Evolutionary conservation across 2,888 invertebrate species (phyloP).

Genomic region (Kuschelorhynchus macadamiae): DNA sequence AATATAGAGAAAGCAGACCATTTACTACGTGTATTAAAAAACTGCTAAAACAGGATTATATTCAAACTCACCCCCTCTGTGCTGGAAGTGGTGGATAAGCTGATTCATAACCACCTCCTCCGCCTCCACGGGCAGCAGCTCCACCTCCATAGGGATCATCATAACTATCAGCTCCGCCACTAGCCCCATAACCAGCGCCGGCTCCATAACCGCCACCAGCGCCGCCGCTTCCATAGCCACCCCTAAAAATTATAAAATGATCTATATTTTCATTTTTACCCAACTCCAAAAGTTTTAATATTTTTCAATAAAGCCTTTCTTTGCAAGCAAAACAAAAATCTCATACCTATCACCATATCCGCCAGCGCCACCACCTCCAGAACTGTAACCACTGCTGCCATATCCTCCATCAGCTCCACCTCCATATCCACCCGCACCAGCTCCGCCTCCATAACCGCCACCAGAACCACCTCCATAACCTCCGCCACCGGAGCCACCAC

Average conservation of each 20-base stretch:
- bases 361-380: slow-evolving; percentile 45
- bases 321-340: too few species aligned
- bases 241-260: slow-evolving; percentile 13
- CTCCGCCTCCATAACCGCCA: slow-evolving; percentile 46
- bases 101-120: slow-evolving; percentile 55
- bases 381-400: slow-evolving; percentile 46
- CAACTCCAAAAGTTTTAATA: too few species aligned
- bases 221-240: slow-evolving; percentile 14
- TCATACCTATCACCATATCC: slow-evolving; percentile 29
- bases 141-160: slow-evolving; percentile 42
- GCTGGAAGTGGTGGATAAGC: slow-evolving; percentile 57
- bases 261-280: too few species aligned
- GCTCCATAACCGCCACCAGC: slow-evolving; percentile 26
- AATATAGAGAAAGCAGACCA: too few species aligned
- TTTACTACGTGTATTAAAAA: too few species aligned
- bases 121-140: slow-evolving; percentile 32
- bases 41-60: too few species aligned
- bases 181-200: slow-evolving; percentile 25
- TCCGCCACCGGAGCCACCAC: slow-evolving; percentile 49
- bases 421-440: slow-evolving; percentile 50
- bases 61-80: slow-evolving; percentile 55
- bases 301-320: too few species aligned
- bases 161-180: slow-evolving; percentile 31
- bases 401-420: slow-evolving; percentile 50
- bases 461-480: slow-evolving; percentile 47